Conservation (phyloP, 1,140 invertebrate genomes). For the Cherax quadricarinatus region DNA sequence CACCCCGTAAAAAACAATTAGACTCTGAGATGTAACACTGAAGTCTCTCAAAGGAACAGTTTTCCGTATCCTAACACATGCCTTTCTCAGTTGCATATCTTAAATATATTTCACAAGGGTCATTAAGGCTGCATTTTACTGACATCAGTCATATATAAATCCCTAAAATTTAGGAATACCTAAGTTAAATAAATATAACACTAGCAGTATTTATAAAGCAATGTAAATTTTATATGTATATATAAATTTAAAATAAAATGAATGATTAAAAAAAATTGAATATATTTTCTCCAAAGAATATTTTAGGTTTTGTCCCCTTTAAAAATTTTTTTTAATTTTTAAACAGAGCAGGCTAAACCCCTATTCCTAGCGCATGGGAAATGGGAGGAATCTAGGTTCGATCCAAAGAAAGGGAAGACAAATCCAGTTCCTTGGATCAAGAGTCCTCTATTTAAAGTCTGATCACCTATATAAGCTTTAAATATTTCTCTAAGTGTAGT, state of each 20-base stretch:
- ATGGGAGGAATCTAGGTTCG: not conserved
- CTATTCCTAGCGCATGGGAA: not conserved
- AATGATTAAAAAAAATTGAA: not conserved
- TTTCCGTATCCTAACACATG: too few relatives aligned
- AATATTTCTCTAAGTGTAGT: not conserved
- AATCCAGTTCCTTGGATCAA: not conserved
- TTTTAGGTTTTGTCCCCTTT: not conserved
- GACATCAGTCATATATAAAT: not conserved
- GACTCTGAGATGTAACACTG: too few relatives aligned
- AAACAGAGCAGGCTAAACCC: too few relatives aligned
- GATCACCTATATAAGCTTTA: constrained; percentile 14
- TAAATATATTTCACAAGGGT: too few relatives aligned
- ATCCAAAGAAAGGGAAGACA: not conserved
- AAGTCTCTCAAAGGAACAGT: too few relatives aligned
- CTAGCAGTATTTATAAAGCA: not conserved
- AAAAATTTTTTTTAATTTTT: not conserved
- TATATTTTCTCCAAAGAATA: not conserved
- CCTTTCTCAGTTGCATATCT: too few relatives aligned
- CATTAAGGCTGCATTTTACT: too few relatives aligned
- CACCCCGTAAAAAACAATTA: too few relatives aligned
- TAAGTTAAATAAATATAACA: not conserved
- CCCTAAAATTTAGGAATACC: too few relatives aligned
- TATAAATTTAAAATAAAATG: not conserved
- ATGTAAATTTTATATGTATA: not conserved
- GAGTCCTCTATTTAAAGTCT: not conserved